Evolutionary conservation across 2,113 vertebrate species (phyloP).

Genomic region (Aegithalos caudatus): DNA sequence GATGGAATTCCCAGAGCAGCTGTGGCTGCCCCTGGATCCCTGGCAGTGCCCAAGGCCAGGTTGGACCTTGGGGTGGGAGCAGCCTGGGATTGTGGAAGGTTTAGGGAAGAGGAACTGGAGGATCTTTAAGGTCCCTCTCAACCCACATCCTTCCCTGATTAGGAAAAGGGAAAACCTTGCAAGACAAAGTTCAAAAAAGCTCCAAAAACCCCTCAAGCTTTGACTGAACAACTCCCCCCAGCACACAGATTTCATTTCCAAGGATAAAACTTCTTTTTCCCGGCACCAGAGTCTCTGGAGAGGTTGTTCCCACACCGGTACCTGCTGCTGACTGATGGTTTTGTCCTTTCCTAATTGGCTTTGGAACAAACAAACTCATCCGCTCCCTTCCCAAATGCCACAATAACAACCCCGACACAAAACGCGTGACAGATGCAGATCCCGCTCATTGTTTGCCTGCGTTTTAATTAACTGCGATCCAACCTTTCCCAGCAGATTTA

Average conservation of each 20-base stretch:
- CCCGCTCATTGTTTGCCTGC: neutral
- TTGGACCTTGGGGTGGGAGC: neutral
- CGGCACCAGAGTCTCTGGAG: neutral
- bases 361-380: neutral
- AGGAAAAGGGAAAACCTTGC: neutral
- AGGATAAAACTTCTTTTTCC: neutral
- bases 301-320: neutral
- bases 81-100: neutral
- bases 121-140: neutral
- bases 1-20: accelerated
- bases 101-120: neutral
- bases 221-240: neutral
- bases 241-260: neutral
- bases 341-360: neutral
- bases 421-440: neutral
- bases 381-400: neutral
- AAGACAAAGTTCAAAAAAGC: neutral
- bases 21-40: neutral
- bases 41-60: neutral
- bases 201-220: neutral
- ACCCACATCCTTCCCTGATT: accelerated
- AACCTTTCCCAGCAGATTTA: neutral
- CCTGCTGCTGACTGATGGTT: neutral
- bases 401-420: neutral
- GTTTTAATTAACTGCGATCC: neutral